These are phyloP conservation scores for Minunthozetes semirufus DNA, from an alignment of 2,888 invertebrate species.

Conservation along the genomic window DNA sequence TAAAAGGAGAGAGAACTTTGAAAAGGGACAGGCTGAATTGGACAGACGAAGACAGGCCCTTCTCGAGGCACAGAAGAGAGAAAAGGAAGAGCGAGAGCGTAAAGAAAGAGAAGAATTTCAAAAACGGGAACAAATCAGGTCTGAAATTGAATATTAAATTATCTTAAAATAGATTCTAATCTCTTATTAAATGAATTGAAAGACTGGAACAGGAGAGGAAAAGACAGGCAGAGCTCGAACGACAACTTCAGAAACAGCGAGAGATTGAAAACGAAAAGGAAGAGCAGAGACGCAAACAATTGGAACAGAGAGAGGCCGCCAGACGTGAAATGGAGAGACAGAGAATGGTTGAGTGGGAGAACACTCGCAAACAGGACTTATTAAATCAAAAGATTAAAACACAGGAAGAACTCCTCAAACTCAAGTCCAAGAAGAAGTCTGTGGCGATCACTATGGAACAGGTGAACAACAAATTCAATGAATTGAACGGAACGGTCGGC, in stretches of 20 bases:
- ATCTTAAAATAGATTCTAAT: not conserved
- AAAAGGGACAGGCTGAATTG: constrained; percentile 93
- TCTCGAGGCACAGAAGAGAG: constrained; percentile 81
- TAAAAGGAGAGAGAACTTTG: constrained; percentile 91
- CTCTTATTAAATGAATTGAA: not conserved
- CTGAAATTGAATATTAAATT: not conserved
- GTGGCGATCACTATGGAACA: constrained; percentile 66
- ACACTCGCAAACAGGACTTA: constrained; percentile 77
- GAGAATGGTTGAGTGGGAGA: constrained; percentile 91
- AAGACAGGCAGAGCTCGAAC: constrained; percentile 77
- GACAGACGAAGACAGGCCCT: constrained; percentile 80
- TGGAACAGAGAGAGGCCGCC: constrained; percentile 61
- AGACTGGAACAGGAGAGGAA: constrained; percentile 61
- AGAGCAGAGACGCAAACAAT: constrained; percentile 67
- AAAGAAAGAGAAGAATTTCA: constrained; percentile 79
- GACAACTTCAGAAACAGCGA: constrained; percentile 68
- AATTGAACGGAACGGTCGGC: constrained; percentile 70
- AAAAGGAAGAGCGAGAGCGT: constrained; percentile 83
- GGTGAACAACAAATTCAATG: constrained; percentile 63
- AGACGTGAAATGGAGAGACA: constrained; percentile 83
- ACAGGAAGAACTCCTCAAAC: constrained; percentile 70
- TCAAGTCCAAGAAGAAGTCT: constrained; percentile 80
- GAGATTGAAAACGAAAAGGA: constrained; percentile 61
- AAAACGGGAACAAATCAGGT: constrained; percentile 41
- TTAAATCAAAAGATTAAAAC: constrained; percentile 77